phyloP scores from a whole-genome alignment of 2,113 vertebrate species.

The Atrichornis clamosus region DNA sequence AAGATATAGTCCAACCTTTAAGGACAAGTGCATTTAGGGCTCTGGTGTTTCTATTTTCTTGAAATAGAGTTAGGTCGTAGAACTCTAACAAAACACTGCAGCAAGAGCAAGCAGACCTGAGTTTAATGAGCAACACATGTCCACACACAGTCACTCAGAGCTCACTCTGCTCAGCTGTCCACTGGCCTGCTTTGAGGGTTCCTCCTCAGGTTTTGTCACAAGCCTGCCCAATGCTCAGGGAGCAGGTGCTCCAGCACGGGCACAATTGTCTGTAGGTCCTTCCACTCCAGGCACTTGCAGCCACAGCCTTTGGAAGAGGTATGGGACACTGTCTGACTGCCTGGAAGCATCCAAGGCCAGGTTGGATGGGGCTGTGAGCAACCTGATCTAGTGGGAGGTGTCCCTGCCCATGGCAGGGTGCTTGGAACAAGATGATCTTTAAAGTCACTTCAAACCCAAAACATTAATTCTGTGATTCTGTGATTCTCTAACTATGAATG shows the following conservation, averaged over 20 bases:
- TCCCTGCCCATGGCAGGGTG: fast-evolving
- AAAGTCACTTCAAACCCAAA: neutral
- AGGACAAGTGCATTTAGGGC: neutral
- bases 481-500: neutral
- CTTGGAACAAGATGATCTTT: neutral
- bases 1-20: neutral
- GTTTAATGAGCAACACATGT: neutral
- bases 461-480: neutral
- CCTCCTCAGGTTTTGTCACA: neutral
- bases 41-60: neutral
- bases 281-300: neutral
- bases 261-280: neutral
- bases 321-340: neutral
- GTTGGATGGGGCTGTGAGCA: neutral
- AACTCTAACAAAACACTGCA: neutral
- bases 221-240: neutral
- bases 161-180: neutral
- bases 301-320: neutral
- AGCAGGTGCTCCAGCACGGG: neutral
- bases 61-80: neutral
- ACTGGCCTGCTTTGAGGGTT: neutral
- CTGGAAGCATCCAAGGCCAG: neutral
- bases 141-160: neutral
- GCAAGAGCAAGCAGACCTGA: neutral
- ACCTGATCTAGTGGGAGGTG: neutral